Conservation (phyloP, 2,797 vertebrate species). For the Typhlichthys eigenmanni region DNA sequence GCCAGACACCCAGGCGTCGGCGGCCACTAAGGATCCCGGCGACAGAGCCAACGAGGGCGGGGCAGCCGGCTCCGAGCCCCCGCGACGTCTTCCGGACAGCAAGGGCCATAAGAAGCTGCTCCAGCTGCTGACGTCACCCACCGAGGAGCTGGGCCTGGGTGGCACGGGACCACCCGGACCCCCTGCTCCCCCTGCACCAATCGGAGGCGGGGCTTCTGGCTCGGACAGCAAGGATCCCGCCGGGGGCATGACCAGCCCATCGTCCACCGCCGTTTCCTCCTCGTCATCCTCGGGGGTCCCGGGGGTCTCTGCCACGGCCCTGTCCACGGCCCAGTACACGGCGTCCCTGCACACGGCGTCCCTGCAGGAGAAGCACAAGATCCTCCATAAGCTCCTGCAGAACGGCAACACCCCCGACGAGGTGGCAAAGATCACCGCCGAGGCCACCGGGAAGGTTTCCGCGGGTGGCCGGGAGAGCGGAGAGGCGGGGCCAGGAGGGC, state of each 20-base stretch:
- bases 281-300: slow-evolving; percentile 75
- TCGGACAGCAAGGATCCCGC: slow-evolving; percentile 86
- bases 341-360: slow-evolving; percentile 85
- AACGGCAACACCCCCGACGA: slow-evolving; percentile 96
- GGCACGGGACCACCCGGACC: slow-evolving; percentile 55
- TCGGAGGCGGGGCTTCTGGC: slow-evolving; percentile 74
- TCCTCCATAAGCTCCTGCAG: slow-evolving; percentile 95
- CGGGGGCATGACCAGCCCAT: slow-evolving; percentile 87
- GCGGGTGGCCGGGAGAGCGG: slow-evolving; percentile 59
- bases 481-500: slow-evolving; percentile 65
- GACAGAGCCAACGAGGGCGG: slow-evolving; percentile 75
- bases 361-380: slow-evolving; percentile 96
- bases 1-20: slow-evolving; percentile 80
- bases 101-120: slow-evolving; percentile 95
- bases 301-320: slow-evolving; percentile 75
- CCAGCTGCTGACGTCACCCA: slow-evolving; percentile 91
- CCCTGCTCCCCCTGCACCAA: slow-evolving; percentile 58
- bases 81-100: slow-evolving; percentile 83
- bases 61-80: slow-evolving; percentile 74
- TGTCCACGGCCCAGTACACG: slow-evolving; percentile 69
- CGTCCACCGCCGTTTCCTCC: slow-evolving; percentile 90
- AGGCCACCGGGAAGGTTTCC: slow-evolving; percentile 91
- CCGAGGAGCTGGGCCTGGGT: slow-evolving; percentile 84
- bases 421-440: slow-evolving; percentile 95
- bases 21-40: slow-evolving; percentile 59